Evolutionary conservation across 2,797 vertebrate species (phyloP).

Genomic region (Kryptopterus vitreolus): DNA sequence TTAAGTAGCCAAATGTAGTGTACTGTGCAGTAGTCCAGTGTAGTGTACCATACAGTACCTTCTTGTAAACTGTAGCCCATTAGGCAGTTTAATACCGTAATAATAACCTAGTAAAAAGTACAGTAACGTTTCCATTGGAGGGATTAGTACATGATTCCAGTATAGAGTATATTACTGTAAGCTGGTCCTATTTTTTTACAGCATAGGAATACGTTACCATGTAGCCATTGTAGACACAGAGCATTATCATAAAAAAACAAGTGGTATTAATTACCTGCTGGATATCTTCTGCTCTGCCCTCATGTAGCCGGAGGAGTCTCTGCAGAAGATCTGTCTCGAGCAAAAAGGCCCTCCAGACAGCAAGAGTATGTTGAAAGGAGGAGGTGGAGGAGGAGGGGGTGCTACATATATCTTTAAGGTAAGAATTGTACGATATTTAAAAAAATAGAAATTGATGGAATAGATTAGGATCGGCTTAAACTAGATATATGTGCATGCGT

Average conservation of each 20-base stretch:
- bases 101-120: background rate
- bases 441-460: background rate
- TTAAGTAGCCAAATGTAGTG: background rate
- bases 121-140: background rate
- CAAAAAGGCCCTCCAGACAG: slow-evolving; percentile 88
- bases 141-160: no score
- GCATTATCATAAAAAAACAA: no score
- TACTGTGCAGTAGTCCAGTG: no score
- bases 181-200: no score
- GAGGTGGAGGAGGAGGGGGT: slow-evolving; percentile 93
- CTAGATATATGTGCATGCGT: no score
- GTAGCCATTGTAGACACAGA: no score
- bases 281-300: background rate
- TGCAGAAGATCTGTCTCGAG: slow-evolving; percentile 89
- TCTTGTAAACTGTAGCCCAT: background rate
- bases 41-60: background rate
- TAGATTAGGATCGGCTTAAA: background rate
- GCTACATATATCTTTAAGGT: slow-evolving; percentile 97
- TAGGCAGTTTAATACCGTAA: background rate
- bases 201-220: no score
- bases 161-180: background rate
- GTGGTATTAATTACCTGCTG: background rate
- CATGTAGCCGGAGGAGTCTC: slow-evolving; percentile 76
- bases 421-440: slow-evolving; percentile 39
- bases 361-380: slow-evolving; percentile 86